phyloP scores from a whole-genome alignment of 1,140 invertebrate genomes.

The Cotesia chilonis region DNA sequence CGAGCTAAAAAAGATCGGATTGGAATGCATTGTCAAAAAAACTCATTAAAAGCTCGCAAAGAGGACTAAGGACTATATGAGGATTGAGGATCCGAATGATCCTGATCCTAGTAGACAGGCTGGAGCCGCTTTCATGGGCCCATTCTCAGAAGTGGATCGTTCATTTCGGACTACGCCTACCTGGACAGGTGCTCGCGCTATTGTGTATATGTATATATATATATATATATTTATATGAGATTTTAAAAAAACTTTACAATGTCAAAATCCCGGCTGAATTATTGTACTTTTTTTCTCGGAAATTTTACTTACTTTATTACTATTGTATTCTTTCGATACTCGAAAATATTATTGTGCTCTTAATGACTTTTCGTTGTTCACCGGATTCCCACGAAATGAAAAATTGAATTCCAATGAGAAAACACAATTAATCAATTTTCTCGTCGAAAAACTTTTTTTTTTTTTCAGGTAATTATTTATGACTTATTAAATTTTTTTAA shows the following conservation, averaged over 20 bases:
- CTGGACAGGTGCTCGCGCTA: conserved; percentile 61
- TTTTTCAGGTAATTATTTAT: too few species aligned
- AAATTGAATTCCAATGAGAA: too few species aligned
- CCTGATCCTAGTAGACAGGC: conserved; percentile 61
- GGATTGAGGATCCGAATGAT: conserved; percentile 56
- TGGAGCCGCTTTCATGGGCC: conserved; percentile 53
- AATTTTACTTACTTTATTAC: conserved; percentile 44
- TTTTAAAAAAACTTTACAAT: conserved; percentile 25
- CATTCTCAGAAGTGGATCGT: conserved; percentile 56
- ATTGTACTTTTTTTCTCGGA: conserved; percentile 59
- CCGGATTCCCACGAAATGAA: too few species aligned
- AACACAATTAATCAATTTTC: too few species aligned
- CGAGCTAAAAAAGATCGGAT: conserved; percentile 6
- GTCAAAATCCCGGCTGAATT: conserved; percentile 61
- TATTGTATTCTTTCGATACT: background rate
- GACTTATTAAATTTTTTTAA: too few species aligned
- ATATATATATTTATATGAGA: conserved; percentile 24
- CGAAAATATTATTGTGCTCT: conserved; percentile 15
- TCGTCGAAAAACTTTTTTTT: too few species aligned
- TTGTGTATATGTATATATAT: conserved; percentile 30
- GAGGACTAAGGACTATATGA: conserved; percentile 22
- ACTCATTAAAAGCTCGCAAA: conserved; percentile 55
- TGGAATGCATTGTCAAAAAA: conserved; percentile 40
- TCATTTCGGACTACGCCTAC: conserved; percentile 49
- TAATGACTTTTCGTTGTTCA: too few species aligned